These are phyloP conservation scores for Alexandromys fortis DNA, from an alignment of 2,113 vertebrate genomes.

Conservation along the genomic window DNA sequence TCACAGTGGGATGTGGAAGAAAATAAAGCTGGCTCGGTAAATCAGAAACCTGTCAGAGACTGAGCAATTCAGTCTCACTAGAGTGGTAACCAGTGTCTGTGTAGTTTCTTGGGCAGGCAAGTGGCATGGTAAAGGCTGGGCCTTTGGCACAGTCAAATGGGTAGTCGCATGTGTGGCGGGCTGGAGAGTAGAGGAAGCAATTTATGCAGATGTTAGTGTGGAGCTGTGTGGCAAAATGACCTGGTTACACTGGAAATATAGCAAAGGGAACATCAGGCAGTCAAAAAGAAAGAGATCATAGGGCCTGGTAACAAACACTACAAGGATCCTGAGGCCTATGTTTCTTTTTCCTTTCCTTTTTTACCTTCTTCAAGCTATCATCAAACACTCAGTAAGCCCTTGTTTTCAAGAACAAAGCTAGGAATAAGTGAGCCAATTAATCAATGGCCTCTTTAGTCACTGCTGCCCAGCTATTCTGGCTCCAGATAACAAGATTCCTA, in stretches of 20 bases:
- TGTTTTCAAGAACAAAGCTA: slow-evolving; percentile 44
- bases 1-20: background rate
- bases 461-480: background rate
- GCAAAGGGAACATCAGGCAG: background rate
- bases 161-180: background rate
- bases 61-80: background rate
- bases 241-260: background rate
- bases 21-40: background rate
- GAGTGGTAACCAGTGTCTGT: background rate
- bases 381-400: background rate
- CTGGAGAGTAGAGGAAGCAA: background rate
- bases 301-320: background rate
- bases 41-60: background rate
- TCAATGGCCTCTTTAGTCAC: background rate
- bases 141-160: background rate
- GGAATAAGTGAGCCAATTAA: slow-evolving; percentile 9
- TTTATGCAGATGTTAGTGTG: background rate
- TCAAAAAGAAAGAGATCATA: background rate
- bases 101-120: background rate
- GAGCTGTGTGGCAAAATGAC: background rate
- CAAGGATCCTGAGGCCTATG: background rate
- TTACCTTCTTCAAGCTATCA: background rate
- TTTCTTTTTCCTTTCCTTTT: background rate
- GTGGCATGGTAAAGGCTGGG: background rate
- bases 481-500: background rate